Base-by-base conservation (phyloP, 1,140 invertebrate genomes). In the Stegodyphus mimosarum region DNA sequence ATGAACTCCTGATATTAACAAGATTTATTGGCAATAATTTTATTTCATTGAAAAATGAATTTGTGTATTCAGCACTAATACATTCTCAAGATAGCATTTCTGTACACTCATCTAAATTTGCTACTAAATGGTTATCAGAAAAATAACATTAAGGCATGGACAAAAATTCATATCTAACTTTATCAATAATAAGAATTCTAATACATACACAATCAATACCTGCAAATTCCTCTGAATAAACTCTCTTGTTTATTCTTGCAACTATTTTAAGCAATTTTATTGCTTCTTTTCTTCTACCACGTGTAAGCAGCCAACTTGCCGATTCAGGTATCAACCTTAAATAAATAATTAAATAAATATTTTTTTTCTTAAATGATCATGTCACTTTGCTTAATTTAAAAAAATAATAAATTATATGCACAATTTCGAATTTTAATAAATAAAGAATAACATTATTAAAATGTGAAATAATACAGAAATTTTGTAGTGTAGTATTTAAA, bases 261-360 rank as follows among this genome's bases (percentile, higher is more conserved):
- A 92, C 90, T 53, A 87, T 88, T 18, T 87, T 73, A 5, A 91
- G 83, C 15, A 90, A 85, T 5, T 84, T 83, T 81, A 91, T 89
- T 0, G 91, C 91, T 83, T 91, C 89, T 6, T 89, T 88, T 15
- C 90, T 87, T 76, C 89, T 88, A 10, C 90, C 88, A 67, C 90
- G 88, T 67, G 90, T 88, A 6, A 92, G 87, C 33, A 92, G 86
- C 92, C 92, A 92, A 13, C 91, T 88, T 10, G 92, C 90, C 72
- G 91, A 92, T 87, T 92, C 92, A 3, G 92, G 92, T 11, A 92
- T 87, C 53, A 91, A 87, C 75, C 90, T 90, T 51, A 18, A 49
- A 76, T 60, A 60, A 60, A 60, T 15, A 10, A 55, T 55, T 55
- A 55, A 7, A 55, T 55, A 55, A 55, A 55, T 55, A 55, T 55